Evolutionary conservation across 2,797 vertebrate species (phyloP), one percentile per base, ranked within the genome.

Genomic region (Esox masquinongy): DNA sequence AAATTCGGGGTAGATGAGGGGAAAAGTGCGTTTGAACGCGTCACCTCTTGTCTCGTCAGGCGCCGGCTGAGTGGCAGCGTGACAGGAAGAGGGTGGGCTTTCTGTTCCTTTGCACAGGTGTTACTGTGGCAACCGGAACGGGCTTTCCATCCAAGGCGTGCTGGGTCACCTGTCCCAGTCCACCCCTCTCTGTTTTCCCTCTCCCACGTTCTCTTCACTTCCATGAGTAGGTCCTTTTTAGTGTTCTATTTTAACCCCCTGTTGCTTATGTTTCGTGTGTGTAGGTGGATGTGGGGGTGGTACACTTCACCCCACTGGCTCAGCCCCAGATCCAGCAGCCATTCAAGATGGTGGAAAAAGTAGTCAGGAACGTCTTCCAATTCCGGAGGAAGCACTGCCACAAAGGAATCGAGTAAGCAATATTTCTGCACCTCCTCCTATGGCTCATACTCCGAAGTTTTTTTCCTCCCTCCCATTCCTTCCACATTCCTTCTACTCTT

Each of bases 271-370:
- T 56, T 39, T 39, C 4, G 16, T 77, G 31, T 74, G 56, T 59
- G 51, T 80, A 99, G 97, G 96, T 99, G 89, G 97, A 99, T 2
- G 97, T 98, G 70, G 96, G 95, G 26, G 95, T 99, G 71, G 95
- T 99, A 53, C 96, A 92, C 89, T 96, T 99, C 90, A 97, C 94
- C 9, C 98, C 98, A 0, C 86, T 99, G 90, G 88, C 91, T 73
- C 83, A 92, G 77, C 96, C 98, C 53, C 93, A 92, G 92, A 99
- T 99, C 84, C 81, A 95, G 86, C 97, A 99, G 87, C 97, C 98
- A 0, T 99, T 99, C 86, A 83, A 93, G 81, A 86, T 99, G 71
- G 97, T 99, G 83, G 97, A 99, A 89, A 99, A 96, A 88, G 90
- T 99, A 19, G 95, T 99, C 81, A 93, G 47, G 87, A 96, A 93